These are phyloP conservation scores for Drosophila simulans DNA, from an alignment of 1,140 invertebrate genomes.

Conservation along the genomic window DNA sequence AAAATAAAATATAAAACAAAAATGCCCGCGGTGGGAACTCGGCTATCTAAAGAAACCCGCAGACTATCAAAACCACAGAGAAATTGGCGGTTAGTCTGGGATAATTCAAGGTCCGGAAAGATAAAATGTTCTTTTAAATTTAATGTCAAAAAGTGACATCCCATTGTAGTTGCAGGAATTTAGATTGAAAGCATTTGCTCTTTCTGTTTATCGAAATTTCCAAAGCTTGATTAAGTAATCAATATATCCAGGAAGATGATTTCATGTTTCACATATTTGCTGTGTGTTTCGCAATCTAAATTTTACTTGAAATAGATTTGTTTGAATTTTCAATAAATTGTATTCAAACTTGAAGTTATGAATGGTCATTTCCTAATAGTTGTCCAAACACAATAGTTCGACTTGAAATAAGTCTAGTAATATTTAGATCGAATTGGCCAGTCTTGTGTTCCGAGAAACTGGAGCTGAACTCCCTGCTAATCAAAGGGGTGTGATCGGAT, in stretches of 20 bases:
- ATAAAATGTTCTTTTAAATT: neutral
- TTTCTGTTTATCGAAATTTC: neutral
- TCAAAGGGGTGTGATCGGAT: slow-evolving; percentile 70
- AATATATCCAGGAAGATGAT: too few relatives aligned
- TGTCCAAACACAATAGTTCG: neutral
- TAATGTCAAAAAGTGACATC: neutral
- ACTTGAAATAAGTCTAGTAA: neutral
- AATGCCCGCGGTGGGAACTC: slow-evolving; percentile 17
- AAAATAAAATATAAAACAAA: neutral
- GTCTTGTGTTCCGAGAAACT: slow-evolving; percentile 4
- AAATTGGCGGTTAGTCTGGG: slow-evolving; percentile 5
- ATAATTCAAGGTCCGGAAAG: slow-evolving; percentile 1
- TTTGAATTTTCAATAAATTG: neutral
- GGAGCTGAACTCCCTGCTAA: slow-evolving; percentile 43
- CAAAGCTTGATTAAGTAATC: neutral
- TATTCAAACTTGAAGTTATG: neutral
- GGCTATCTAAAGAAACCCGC: slow-evolving; percentile 28
- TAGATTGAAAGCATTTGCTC: neutral
- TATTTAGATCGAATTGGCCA: slow-evolving; percentile 23
- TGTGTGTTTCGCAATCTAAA: too few relatives aligned
- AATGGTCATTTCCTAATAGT: too few relatives aligned
- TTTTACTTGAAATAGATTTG: too few relatives aligned
- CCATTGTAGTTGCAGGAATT: neutral
- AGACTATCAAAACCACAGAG: slow-evolving; percentile 8
- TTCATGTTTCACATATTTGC: too few relatives aligned